A percentile compares a stretch with the other conserved stretches of the same genome.
Conservation (phyloP, 2,113 vertebrate species). For the Cervus canadensis region DNA sequence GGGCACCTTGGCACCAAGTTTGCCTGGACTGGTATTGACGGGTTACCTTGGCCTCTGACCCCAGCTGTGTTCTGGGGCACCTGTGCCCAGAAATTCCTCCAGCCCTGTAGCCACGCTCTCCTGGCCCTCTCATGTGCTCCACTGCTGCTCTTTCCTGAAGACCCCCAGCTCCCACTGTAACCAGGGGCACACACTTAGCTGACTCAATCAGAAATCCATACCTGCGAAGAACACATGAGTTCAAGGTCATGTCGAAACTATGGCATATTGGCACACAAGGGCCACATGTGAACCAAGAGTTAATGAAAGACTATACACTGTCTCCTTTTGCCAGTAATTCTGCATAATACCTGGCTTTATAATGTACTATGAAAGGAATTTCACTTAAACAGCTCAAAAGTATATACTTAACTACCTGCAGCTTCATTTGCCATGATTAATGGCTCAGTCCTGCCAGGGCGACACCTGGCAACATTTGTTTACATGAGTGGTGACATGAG, state of each 20-base stretch:
- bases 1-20: neutral
- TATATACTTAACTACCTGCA: neutral
- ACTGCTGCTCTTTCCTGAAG: neutral
- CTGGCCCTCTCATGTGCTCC: neutral
- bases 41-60: neutral
- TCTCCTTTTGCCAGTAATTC: neutral
- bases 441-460: neutral
- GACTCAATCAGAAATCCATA: neutral
- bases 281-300: neutral
- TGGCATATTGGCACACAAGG: rapidly evolving
- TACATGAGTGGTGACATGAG: neutral
- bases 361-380: neutral
- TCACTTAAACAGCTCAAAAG: neutral
- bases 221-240: neutral
- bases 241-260: neutral
- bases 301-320: neutral
- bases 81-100: neutral
- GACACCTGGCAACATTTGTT: neutral
- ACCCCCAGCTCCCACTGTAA: neutral
- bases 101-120: neutral
- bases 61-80: neutral
- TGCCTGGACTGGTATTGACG: rapidly evolving
- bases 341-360: neutral
- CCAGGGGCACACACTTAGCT: neutral
- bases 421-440: neutral